Evolutionary conservation across 2,797 vertebrate genomes (phyloP), one percentile per base, ranked within the genome.

Genomic region (Notamacropus eugenii): DNA sequence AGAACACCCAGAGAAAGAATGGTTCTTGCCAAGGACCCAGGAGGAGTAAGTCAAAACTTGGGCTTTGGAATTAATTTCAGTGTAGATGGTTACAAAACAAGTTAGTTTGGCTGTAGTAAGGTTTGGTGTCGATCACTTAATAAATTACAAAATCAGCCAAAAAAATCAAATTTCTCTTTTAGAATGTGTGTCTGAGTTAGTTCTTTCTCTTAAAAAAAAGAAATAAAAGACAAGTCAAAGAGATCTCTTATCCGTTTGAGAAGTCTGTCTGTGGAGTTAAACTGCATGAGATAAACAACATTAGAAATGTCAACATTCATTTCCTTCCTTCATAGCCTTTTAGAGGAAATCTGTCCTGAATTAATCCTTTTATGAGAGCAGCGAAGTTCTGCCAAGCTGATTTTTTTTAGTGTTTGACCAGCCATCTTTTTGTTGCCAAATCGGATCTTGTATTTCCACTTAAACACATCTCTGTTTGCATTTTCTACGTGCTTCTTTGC

Each of bases 361-460:
- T 95, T 95, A 52, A n/a, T 94, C 95, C 2, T 58, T 54, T 87
- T 90, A 40, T 34, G 67, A 90, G 92, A 91, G 58, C 95, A 54
- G 22, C 5, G 52, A 52, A 46, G 19, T 57, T 87, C n/a, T 96
- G 58, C 56, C 54, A 34, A 16, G 52, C 29, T 6, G 54, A 50
- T 4, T 90, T 93, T 93, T 91, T 62, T 46, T 93, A 95, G 22
- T 19, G 31, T 82, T 94, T 74, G 90, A 55, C 74, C 92, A 54
- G 8, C 40, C 28, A n/a, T 90, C 82, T 93, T 93, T 28, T 90
- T 93, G 74, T 91, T 19, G 40, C 40, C 92, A 34, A 74, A 67
- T 90, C n/a, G 90, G 91, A 97, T 92, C 62, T 28, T 90, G 1
- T 95, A 92, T 96, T 94, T 96, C 28, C 31, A 96, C 8, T 92